A percentile compares a stretch with the other conserved stretches of the same genome.
These are phyloP conservation scores for Grallaria varia DNA, from an alignment of 2,113 vertebrate genomes.

Conservation along the genomic window DNA sequence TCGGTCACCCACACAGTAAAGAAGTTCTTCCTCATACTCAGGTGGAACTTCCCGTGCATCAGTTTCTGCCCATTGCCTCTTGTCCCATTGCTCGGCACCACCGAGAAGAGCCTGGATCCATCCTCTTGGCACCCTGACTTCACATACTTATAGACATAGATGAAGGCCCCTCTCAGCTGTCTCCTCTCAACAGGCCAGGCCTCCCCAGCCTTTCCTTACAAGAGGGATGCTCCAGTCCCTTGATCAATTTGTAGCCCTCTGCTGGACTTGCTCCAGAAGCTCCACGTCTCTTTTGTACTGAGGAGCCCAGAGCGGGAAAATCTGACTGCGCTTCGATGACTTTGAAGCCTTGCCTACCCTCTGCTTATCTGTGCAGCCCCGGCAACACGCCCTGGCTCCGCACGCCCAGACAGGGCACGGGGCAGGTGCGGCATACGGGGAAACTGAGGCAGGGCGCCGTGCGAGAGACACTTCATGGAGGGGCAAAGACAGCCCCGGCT, in stretches of 20 bases:
- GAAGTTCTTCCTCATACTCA: background rate
- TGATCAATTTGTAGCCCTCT: background rate
- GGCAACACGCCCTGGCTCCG: rapidly evolving
- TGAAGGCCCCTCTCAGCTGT: background rate
- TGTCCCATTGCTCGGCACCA: background rate
- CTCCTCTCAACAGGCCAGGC: background rate
- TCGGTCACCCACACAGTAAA: background rate
- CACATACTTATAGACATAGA: too few species aligned
- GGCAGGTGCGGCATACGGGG: background rate
- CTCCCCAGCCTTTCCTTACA: background rate
- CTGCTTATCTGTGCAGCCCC: background rate
- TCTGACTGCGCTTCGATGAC: background rate
- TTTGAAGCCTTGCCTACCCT: background rate
- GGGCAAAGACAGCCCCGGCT: background rate
- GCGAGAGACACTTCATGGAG: rapidly evolving
- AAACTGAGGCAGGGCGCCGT: rapidly evolving
- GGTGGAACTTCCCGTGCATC: background rate
- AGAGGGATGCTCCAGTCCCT: background rate
- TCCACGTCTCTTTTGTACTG: background rate
- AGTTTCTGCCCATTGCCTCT: background rate
- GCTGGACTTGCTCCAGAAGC: background rate
- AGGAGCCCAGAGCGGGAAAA: background rate
- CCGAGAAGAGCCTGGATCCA: background rate
- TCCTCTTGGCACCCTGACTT: background rate
- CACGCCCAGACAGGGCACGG: background rate